These are phyloP conservation scores for Actias luna DNA, from an alignment of 2,888 invertebrate genomes.

Conservation along the genomic window DNA sequence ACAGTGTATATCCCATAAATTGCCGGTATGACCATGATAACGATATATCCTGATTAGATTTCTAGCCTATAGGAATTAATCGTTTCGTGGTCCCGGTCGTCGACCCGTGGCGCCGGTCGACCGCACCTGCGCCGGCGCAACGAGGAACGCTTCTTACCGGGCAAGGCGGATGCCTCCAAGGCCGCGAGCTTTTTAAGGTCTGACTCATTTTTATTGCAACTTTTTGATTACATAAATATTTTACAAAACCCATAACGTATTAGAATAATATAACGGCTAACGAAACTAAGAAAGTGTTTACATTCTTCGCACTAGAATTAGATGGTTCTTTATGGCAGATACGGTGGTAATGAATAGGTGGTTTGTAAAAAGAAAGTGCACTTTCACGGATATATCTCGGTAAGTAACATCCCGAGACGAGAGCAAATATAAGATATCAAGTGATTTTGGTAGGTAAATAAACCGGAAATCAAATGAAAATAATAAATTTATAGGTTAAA, in stretches of 20 bases:
- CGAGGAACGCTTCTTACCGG: constrained; percentile 44
- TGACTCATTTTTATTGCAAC: constrained; percentile 32
- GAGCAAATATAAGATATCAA: background rate
- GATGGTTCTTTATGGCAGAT: constrained; percentile 36
- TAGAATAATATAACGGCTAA: background rate
- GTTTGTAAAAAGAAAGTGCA: constrained; percentile 60
- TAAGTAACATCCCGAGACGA: constrained; percentile 20
- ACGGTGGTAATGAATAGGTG: constrained; percentile 45
- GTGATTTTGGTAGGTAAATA: background rate
- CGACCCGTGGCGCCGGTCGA: constrained; percentile 54
- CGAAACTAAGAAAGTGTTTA: constrained; percentile 32
- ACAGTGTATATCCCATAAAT: background rate
- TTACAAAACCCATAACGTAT: background rate
- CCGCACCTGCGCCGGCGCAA: constrained; percentile 65
- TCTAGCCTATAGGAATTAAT: constrained; percentile 44
- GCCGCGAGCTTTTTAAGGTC: constrained; percentile 50
- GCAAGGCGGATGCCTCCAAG: constrained; percentile 61
- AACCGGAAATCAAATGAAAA: background rate
- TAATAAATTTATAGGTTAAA: background rate
- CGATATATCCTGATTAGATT: constrained; percentile 31
- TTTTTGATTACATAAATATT: constrained; percentile 8
- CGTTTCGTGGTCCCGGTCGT: constrained; percentile 50
- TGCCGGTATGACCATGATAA: background rate
- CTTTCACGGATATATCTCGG: constrained; percentile 54
- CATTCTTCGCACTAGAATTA: constrained; percentile 8